Conservation (phyloP, 2,113 vertebrate species). For the Aleadryas rufinucha region DNA sequence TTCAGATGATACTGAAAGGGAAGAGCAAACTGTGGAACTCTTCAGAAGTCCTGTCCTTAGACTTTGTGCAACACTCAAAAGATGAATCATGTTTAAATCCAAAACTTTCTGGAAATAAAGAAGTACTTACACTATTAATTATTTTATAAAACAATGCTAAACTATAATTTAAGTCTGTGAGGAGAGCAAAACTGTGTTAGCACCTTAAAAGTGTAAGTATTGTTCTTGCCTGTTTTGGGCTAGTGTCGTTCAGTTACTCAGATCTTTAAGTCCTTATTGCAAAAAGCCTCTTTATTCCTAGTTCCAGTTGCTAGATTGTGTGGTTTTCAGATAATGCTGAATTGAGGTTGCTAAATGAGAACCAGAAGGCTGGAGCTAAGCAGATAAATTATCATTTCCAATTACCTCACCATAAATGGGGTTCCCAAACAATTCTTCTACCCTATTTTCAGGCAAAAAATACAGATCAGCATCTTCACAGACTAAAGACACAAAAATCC, state of each 20-base stretch:
- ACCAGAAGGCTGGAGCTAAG: constrained; percentile 26
- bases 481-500: not conserved
- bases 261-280: not conserved
- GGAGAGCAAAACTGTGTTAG: not conserved
- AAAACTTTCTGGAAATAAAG: not conserved
- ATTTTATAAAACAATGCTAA: not conserved
- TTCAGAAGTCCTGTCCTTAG: not conserved
- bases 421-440: not conserved
- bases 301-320: not conserved
- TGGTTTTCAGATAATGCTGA: constrained; percentile 34
- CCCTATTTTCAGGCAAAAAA: not conserved
- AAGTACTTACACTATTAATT: not conserved
- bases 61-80: not conserved
- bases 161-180: not conserved
- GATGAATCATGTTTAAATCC: not conserved
- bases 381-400: constrained; percentile 1
- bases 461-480: not conserved
- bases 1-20: not conserved
- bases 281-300: constrained; percentile 41
- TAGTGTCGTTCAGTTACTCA: not conserved
- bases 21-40: not conserved
- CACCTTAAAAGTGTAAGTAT: not conserved
- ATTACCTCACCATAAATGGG: not conserved
- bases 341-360: constrained; percentile 29
- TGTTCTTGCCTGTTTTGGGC: not conserved